Conservation (phyloP, 2,888 invertebrate species). For the Omphaloscelis lunosa region DNA sequence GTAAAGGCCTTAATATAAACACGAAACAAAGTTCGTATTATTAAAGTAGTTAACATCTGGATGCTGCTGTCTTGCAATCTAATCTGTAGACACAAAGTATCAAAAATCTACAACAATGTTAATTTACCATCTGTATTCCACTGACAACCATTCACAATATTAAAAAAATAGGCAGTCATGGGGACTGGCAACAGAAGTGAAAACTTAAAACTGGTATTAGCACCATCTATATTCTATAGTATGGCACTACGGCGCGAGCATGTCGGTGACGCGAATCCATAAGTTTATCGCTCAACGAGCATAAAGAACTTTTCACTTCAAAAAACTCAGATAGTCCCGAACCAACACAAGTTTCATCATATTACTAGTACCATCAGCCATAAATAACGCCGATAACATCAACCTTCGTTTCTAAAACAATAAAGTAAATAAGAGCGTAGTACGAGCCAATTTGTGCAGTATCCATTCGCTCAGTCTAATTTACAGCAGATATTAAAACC, state of each 20-base stretch:
- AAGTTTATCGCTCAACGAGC: too few species aligned
- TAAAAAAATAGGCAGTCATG: too few species aligned
- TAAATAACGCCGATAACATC: constrained; percentile 56
- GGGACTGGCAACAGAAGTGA: too few species aligned
- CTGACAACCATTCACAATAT: neutral
- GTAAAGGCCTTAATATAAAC: neutral
- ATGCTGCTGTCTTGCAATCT: too few species aligned
- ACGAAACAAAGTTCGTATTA: neutral
- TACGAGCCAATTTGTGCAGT: constrained; percentile 71
- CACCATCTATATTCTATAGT: too few species aligned
- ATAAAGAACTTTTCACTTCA: too few species aligned
- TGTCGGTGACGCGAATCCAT: too few species aligned
- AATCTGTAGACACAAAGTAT: constrained; percentile 1
- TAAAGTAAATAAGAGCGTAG: constrained; percentile 63
- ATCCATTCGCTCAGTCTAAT: constrained; percentile 76
- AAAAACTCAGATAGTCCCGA: neutral
- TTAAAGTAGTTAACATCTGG: neutral
- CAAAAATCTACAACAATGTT: constrained; percentile 6
- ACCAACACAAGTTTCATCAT: constrained; percentile 25
- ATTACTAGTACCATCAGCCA: constrained; percentile 12
- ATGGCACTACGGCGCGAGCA: too few species aligned
- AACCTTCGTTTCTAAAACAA: constrained; percentile 66
- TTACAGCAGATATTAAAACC: constrained; percentile 85
- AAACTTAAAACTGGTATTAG: too few species aligned
- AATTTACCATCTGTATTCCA: neutral